phyloP scores from a whole-genome alignment of 1,140 invertebrate species.

The Temnothorax nylanderi region DNA sequence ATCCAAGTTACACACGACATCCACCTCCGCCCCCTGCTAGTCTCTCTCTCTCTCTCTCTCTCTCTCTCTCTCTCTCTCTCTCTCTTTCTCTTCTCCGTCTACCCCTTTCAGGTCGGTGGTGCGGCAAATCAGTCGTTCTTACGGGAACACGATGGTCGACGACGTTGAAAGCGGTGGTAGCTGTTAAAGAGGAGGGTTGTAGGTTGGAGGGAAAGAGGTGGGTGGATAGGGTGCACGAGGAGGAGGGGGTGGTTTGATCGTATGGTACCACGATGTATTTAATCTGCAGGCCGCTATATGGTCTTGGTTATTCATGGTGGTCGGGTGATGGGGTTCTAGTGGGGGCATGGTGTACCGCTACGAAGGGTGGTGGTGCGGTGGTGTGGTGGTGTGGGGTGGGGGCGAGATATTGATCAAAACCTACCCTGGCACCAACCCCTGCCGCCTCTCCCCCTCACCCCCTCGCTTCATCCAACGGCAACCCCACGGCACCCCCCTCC shows the following conservation, averaged over 20 bases:
- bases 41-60: background rate
- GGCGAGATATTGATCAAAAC: slow-evolving; percentile 86
- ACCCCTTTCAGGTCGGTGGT: slow-evolving; percentile 71
- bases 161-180: slow-evolving; percentile 73
- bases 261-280: slow-evolving; percentile 80
- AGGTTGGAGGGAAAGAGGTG: slow-evolving; percentile 26
- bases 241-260: slow-evolving; percentile 73
- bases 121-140: slow-evolving; percentile 76
- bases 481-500: slow-evolving; percentile 68
- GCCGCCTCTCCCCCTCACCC: slow-evolving; percentile 64
- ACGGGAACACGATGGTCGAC: slow-evolving; percentile 74
- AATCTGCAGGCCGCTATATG: slow-evolving; percentile 82
- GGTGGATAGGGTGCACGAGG: slow-evolving; percentile 50
- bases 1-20: slow-evolving; percentile 31
- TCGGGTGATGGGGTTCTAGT: slow-evolving; percentile 79
- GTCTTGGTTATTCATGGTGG: slow-evolving; percentile 85
- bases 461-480: slow-evolving; percentile 55
- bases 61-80: slow-evolving; percentile 14
- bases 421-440: slow-evolving; percentile 84
- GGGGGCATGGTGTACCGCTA: slow-evolving; percentile 82
- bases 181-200: slow-evolving; percentile 73
- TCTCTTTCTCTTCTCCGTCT: slow-evolving; percentile 40
- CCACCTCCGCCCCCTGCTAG: background rate
- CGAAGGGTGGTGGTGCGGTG: slow-evolving; percentile 77
- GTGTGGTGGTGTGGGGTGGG: slow-evolving; percentile 79